These are phyloP conservation scores for Nerophis ophidion DNA, from an alignment of 2,113 vertebrate species.

Conservation along the genomic window DNA sequence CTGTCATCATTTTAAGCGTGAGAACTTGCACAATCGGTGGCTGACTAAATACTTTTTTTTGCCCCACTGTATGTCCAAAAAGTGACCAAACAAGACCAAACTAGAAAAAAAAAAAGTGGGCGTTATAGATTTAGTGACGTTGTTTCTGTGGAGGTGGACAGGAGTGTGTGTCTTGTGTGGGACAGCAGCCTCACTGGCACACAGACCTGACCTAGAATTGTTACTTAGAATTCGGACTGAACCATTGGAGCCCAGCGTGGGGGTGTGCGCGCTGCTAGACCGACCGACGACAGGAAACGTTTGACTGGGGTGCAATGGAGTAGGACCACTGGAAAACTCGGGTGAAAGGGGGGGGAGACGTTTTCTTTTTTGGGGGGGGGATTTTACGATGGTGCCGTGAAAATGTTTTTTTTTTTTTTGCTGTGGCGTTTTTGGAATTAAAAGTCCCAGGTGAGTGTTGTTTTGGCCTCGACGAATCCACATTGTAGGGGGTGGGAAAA, in stretches of 20 bases:
- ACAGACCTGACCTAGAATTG: slow-evolving; percentile 78
- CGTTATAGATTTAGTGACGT: neutral
- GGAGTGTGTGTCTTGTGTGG: slow-evolving; percentile 31
- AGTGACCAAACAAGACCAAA: too few relatives aligned
- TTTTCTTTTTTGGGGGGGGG: slow-evolving; percentile 55
- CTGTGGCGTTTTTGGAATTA: slow-evolving; percentile 25
- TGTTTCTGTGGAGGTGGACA: neutral
- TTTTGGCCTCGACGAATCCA: slow-evolving; percentile 11
- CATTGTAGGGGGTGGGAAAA: slow-evolving; percentile 14
- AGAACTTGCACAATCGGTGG: too few relatives aligned
- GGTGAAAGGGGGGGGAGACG: slow-evolving; percentile 54
- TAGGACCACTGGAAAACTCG: slow-evolving; percentile 68
- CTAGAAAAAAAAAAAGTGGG: too few relatives aligned
- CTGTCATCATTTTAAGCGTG: too few relatives aligned
- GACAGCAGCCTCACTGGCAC: slow-evolving; percentile 64
- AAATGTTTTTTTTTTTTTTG: slow-evolving; percentile 68
- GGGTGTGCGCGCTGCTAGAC: slow-evolving; percentile 27
- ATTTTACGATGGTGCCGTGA: slow-evolving; percentile 62
- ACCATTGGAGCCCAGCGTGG: slow-evolving; percentile 58
- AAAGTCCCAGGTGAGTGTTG: slow-evolving; percentile 58
- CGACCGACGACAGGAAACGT: slow-evolving; percentile 58
- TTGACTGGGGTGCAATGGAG: slow-evolving; percentile 72
- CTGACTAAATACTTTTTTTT: too few relatives aligned
- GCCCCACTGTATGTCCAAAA: too few relatives aligned
- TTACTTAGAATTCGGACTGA: slow-evolving; percentile 74